A percentile compares a stretch with the other conserved stretches of the same genome.
Conservation (phyloP, 2,888 invertebrate genomes). For the Pseudococcus viburni region DNA sequence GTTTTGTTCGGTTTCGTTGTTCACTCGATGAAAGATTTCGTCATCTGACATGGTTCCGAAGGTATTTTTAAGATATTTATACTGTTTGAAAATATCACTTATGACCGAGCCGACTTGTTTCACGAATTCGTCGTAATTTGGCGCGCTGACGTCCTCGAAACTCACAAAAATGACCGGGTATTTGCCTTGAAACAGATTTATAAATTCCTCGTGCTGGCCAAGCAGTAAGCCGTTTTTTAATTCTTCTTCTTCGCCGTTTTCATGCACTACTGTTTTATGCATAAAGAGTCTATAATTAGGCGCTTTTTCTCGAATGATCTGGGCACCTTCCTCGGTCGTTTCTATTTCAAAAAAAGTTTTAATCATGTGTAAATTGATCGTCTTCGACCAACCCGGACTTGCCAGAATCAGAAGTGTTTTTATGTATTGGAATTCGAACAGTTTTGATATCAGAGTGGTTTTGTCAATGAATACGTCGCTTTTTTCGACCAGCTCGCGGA, state of each 20-base stretch:
- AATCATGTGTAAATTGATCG: neutral
- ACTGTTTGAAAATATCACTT: neutral
- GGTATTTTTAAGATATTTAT: neutral
- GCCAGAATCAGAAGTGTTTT: neutral
- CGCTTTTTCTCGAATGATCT: neutral
- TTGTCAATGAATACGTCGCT: constrained; percentile 14
- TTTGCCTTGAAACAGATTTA: neutral
- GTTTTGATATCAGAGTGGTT: neutral
- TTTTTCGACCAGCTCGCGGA: neutral
- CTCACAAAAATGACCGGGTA: neutral
- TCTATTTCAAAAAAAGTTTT: neutral
- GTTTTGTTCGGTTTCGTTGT: neutral
- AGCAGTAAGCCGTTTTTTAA: neutral
- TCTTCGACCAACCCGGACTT: neutral
- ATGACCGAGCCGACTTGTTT: neutral
- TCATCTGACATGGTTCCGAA: neutral
- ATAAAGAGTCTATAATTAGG: neutral
- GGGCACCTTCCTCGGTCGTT: neutral
- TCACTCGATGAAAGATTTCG: too few relatives aligned
- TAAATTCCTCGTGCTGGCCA: neutral
- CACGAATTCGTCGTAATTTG: neutral
- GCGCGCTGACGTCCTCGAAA: neutral
- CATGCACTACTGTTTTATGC: neutral
- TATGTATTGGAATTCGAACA: neutral
- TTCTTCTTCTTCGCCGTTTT: neutral